phyloP scores from a whole-genome alignment of 2,113 vertebrate genomes.

The Pelobates fuscus region DNA sequence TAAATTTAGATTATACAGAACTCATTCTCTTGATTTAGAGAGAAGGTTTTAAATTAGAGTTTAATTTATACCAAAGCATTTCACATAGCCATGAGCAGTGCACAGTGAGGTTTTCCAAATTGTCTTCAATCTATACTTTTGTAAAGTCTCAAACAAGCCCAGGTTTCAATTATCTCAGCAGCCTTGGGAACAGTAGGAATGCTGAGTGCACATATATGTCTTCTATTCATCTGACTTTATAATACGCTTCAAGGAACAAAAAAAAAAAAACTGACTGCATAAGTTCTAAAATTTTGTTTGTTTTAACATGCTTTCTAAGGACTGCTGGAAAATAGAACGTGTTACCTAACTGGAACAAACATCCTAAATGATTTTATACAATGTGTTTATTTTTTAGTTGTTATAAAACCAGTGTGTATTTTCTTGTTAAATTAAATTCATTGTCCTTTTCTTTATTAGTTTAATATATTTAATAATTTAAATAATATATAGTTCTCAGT shows the following conservation, averaged over 20 bases:
- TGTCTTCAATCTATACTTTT: conserved; percentile 31
- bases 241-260: conserved; percentile 35
- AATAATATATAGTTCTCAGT: no score
- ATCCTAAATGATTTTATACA: no score
- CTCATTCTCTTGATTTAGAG: conserved; percentile 35
- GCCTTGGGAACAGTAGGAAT: conserved; percentile 44
- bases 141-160: conserved; percentile 17
- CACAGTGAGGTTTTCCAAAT: conserved; percentile 33
- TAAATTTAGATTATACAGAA: conserved; percentile 22
- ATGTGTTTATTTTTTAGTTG: no score
- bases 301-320: conserved; percentile 31
- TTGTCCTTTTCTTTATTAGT: no score
- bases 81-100: conserved; percentile 31
- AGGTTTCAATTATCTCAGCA: conserved; percentile 45
- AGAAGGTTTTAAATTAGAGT: conserved; percentile 32
- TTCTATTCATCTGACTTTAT: conserved; percentile 36
- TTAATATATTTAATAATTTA: no score
- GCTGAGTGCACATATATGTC: conserved; percentile 49
- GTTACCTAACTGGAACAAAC: conserved; percentile 5
- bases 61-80: conserved; percentile 39
- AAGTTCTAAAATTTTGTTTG: conserved; percentile 20
- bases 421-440: no score
- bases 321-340: conserved; percentile 16
- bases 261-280: conserved; percentile 31
- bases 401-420: no score